A percentile compares a stretch with the other conserved stretches of the same genome.
These are phyloP conservation scores for Gadopsis bispinosus DNA, from an alignment of 2,797 vertebrate genomes.

Conservation along the genomic window DNA sequence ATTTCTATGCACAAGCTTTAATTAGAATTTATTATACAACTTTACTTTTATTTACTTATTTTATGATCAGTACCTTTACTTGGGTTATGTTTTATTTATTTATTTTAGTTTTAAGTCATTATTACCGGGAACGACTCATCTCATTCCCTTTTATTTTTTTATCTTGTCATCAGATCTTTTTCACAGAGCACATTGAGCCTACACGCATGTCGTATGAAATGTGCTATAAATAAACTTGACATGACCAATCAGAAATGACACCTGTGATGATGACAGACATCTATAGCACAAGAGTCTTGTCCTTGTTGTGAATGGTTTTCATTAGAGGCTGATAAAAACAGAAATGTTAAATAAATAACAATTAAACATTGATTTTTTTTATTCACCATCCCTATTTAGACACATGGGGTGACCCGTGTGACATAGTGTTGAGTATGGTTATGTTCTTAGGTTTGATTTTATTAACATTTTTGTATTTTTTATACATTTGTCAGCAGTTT, in stretches of 20 bases:
- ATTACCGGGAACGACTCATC: too few species aligned
- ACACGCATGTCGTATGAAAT: too few species aligned
- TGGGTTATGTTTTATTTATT: too few species aligned
- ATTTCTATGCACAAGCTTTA: too few species aligned
- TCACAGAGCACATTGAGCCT: too few species aligned
- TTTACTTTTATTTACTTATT: too few species aligned
- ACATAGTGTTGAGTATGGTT: slow-evolving; percentile 3
- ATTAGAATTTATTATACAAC: too few species aligned
- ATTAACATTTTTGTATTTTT: not conserved
- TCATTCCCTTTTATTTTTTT: too few species aligned
- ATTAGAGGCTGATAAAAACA: not conserved
- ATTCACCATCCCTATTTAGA: not conserved
- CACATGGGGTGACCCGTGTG: not conserved
- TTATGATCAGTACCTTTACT: too few species aligned
- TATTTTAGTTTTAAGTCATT: too few species aligned
- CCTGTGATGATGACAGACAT: not conserved
- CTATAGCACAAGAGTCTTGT: not conserved
- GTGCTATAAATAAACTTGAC: too few species aligned
- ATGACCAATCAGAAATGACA: not conserved
- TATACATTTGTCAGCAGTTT: not conserved
- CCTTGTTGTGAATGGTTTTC: not conserved
- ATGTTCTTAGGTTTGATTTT: not conserved
- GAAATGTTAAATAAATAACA: not conserved
- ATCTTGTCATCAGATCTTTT: too few species aligned
- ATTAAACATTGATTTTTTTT: not conserved